Evolutionary conservation across 1,140 invertebrate species (phyloP).

Genomic region (Euura saliciscinereae): DNA sequence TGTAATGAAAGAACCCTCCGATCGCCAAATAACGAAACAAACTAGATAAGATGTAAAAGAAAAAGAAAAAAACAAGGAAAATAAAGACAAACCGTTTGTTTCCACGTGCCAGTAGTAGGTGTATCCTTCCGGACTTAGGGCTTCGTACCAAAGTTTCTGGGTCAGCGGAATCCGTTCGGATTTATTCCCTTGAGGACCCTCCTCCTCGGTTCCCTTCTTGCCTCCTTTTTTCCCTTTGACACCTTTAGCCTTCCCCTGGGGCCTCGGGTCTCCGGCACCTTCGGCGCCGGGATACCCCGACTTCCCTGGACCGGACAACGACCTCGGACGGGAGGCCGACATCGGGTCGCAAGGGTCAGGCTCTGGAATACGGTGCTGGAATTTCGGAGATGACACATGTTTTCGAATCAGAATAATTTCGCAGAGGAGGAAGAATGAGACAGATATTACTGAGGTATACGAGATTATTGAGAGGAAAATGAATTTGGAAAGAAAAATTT

Average conservation of each 20-base stretch:
- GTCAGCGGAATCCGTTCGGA: conserved; percentile 17
- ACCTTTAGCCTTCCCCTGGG: conserved; percentile 39
- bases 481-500: no score
- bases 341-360: conserved; percentile 44
- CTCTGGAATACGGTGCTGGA: background rate
- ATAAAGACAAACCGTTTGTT: conserved; percentile 69
- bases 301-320: background rate
- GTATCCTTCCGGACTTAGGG: conserved; percentile 71
- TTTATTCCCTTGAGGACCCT: conserved; percentile 31
- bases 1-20: no score
- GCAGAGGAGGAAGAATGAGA: no score
- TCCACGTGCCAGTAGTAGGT: conserved; percentile 82
- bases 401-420: no score
- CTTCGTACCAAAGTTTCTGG: conserved; percentile 72
- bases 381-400: no score
- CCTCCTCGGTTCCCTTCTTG: conserved; percentile 44
- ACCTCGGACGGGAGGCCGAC: conserved; percentile 19
- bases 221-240: conserved; percentile 51
- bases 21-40: no score
- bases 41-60: no score
- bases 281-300: background rate
- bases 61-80: background rate
- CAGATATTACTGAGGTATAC: no score
- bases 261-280: conserved; percentile 41
- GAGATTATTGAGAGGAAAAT: no score